Conservation (phyloP, 2,888 invertebrate species). For the Pyrocoelia pectoralis region DNA sequence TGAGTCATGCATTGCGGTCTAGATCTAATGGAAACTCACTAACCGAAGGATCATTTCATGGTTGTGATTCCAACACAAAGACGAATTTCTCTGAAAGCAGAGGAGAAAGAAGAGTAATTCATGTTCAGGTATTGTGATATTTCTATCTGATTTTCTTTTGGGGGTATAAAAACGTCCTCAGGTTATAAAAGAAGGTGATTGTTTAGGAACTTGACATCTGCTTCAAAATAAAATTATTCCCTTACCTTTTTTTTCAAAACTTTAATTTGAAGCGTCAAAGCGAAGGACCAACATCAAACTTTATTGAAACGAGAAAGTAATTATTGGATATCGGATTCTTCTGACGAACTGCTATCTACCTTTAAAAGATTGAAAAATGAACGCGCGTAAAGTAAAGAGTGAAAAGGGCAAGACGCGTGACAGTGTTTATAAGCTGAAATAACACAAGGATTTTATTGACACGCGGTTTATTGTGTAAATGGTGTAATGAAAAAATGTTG, state of each 20-base stretch:
- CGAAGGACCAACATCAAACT: too few relatives aligned
- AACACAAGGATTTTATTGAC: not conserved
- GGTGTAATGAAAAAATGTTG: not conserved
- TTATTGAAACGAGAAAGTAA: not conserved
- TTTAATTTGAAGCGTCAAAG: too few relatives aligned
- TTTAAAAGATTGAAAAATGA: too few relatives aligned
- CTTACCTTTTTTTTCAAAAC: too few relatives aligned
- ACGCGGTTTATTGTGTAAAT: not conserved
- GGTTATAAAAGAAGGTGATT: slow-evolving; percentile 17
- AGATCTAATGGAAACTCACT: slow-evolving; percentile 35
- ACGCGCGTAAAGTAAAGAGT: too few relatives aligned
- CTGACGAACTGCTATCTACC: not conserved
- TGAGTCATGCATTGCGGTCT: slow-evolving; percentile 32
- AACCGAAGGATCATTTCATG: slow-evolving; percentile 38
- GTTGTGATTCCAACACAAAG: slow-evolving; percentile 33
- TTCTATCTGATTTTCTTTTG: slow-evolving; percentile 17
- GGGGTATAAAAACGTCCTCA: slow-evolving; percentile 13
- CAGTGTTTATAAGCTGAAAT: not conserved
- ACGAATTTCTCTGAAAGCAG: slow-evolving; percentile 32
- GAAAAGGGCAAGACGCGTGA: too few relatives aligned
- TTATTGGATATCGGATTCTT: not conserved
- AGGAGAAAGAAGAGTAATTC: slow-evolving; percentile 17
- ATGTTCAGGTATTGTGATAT: slow-evolving; percentile 19
- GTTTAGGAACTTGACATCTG: not conserved
- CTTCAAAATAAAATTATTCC: not conserved